These are phyloP conservation scores for Netelia melanura DNA, from an alignment of 2,888 invertebrate genomes.

Conservation along the genomic window DNA sequence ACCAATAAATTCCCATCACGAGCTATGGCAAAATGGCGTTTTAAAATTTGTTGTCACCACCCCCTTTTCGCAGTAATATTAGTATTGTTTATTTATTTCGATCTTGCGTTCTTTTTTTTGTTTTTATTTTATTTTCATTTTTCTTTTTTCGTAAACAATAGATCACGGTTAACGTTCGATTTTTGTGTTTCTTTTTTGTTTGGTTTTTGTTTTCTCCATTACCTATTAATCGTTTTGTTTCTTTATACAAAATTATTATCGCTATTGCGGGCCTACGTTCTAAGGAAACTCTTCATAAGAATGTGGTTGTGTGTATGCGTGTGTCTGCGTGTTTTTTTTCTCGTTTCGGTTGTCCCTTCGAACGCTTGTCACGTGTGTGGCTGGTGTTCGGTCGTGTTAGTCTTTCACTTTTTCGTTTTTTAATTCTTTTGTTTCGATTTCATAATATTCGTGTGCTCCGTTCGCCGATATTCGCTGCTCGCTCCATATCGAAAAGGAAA, in stretches of 20 bases:
- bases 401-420: background rate
- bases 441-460: background rate
- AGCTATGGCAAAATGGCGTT: conserved; percentile 39
- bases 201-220: conserved; percentile 7
- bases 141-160: conserved; percentile 42
- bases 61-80: conserved; percentile 21
- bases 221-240: conserved; percentile 39
- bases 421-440: background rate
- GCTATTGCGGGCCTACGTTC: conserved; percentile 68
- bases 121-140: conserved; percentile 3
- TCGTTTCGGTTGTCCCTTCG: conserved; percentile 22
- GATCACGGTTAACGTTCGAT: conserved; percentile 50
- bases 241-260: conserved; percentile 73
- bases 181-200: conserved; percentile 24
- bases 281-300: conserved; percentile 54
- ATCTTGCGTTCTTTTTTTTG: conserved; percentile 32
- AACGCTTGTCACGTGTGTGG: conserved; percentile 27
- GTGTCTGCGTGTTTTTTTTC: conserved; percentile 20
- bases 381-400: background rate
- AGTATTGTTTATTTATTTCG: conserved; percentile 26
- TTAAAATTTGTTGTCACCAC: background rate
- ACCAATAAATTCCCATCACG: conserved; percentile 42
- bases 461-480: conserved; percentile 28
- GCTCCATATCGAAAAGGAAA: background rate
- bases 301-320: conserved; percentile 32